phyloP scores from a whole-genome alignment of 2,888 invertebrate species.

The Alentia gelatinosa region DNA sequence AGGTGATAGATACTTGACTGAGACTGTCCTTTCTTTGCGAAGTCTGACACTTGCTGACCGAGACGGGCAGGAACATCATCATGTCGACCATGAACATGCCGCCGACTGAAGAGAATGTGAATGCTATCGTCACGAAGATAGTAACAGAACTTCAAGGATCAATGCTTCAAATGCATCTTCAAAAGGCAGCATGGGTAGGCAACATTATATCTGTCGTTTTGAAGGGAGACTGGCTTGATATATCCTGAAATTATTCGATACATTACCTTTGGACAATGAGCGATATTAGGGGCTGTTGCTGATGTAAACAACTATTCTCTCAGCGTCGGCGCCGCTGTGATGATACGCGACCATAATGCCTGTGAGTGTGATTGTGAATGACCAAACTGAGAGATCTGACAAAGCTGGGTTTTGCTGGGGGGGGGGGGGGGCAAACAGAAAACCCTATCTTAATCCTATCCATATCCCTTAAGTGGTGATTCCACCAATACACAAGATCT shows the following conservation, averaged over 20 bases:
- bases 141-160: constrained; percentile 21
- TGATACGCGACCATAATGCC: not conserved
- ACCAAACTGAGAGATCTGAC: not conserved
- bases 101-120: constrained; percentile 39
- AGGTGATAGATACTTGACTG: too few species aligned
- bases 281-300: constrained; percentile 32
- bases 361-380: not conserved
- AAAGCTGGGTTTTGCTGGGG: not conserved
- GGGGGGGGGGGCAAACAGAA: too few species aligned
- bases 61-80: not conserved
- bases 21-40: not conserved
- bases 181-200: constrained; percentile 52
- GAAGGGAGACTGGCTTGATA: not conserved
- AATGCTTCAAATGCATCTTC: constrained; percentile 22
- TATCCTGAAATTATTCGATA: not conserved
- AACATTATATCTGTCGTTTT: not conserved
- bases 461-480: too few species aligned
- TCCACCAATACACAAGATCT: too few species aligned
- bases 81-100: constrained; percentile 41
- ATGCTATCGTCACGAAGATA: constrained; percentile 36
- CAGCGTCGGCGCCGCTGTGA: not conserved
- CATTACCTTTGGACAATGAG: not conserved
- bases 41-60: not conserved
- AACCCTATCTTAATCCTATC: too few species aligned
- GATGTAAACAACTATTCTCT: constrained; percentile 19